Conservation (phyloP, 2,797 vertebrate species). For the Holocentrus rufus region DNA sequence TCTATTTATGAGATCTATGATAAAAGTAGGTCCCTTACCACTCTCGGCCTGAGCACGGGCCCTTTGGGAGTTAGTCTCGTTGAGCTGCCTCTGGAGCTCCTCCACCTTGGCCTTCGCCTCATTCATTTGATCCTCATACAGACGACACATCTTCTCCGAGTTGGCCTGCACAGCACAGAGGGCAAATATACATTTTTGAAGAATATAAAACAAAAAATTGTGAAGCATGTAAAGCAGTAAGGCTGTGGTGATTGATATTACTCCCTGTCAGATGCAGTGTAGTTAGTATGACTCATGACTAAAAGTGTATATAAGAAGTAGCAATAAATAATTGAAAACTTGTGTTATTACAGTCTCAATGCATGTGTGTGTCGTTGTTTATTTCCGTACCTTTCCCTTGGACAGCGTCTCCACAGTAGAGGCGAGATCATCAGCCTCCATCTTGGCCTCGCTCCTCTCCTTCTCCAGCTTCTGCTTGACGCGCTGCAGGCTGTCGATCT, state of each 20-base stretch:
- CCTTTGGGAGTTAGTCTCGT: slow-evolving; percentile 81
- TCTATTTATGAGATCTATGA: background rate
- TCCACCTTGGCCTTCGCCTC: slow-evolving; percentile 91
- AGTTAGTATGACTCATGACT: background rate
- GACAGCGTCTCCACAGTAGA: slow-evolving; percentile 90
- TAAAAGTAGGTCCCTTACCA: slow-evolving; percentile 70
- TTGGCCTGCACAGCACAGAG: slow-evolving; percentile 77
- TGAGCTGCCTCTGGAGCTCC: slow-evolving; percentile 91
- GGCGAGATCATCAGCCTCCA: slow-evolving; percentile 90
- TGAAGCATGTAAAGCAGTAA: background rate
- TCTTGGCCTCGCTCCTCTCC: slow-evolving; percentile 90
- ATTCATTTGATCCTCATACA: slow-evolving; percentile 92
- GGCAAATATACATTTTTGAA: background rate
- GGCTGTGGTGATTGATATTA: background rate
- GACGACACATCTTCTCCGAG: slow-evolving; percentile 89
- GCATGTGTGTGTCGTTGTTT: background rate
- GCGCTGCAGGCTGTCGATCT: slow-evolving; percentile 91
- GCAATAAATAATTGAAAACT: background rate
- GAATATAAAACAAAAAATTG: background rate
- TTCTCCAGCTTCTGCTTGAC: slow-evolving; percentile 96
- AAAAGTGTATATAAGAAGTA: too few relatives aligned
- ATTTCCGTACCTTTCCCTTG: slow-evolving; percentile 87
- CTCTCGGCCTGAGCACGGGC: slow-evolving; percentile 89
- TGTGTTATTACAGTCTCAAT: background rate
- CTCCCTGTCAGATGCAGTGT: background rate